Conservation (phyloP, 2,888 invertebrate species). For the Heliothis peltigera region DNA sequence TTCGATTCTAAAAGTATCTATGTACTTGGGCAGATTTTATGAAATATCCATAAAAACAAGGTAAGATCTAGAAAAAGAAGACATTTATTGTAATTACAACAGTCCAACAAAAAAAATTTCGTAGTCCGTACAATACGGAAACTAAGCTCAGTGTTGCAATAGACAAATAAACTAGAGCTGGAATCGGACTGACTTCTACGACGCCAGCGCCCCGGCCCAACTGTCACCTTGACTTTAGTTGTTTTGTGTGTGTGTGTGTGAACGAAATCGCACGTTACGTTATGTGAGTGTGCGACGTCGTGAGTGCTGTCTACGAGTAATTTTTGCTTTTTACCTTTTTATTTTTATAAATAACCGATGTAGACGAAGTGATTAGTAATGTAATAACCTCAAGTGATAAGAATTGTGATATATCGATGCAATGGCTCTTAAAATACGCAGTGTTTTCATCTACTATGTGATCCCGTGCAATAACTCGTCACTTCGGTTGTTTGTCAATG, state of each 20-base stretch:
- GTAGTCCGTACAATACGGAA: slow-evolving; percentile 19
- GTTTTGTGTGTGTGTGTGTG: slow-evolving; percentile 73
- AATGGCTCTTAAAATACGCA: slow-evolving; percentile 83
- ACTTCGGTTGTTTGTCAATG: slow-evolving; percentile 90
- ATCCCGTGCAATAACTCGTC: slow-evolving; percentile 88
- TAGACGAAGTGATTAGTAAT: slow-evolving; percentile 84
- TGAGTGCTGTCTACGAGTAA: slow-evolving; percentile 87
- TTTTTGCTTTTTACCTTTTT: slow-evolving; percentile 89
- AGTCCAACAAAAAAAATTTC: background rate
- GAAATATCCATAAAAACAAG: no score
- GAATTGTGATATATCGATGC: slow-evolving; percentile 85
- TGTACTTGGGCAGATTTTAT: no score
- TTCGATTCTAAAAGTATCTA: no score
- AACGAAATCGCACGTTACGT: slow-evolving; percentile 86
- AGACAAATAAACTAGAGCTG: slow-evolving; percentile 35
- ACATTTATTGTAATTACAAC: background rate
- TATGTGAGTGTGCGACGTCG: slow-evolving; percentile 88
- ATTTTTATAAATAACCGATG: slow-evolving; percentile 87
- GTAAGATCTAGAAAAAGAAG: no score
- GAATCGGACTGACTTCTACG: slow-evolving; percentile 63
- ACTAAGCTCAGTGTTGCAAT: slow-evolving; percentile 57
- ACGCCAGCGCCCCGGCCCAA: slow-evolving; percentile 70
- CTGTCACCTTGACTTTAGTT: slow-evolving; percentile 79
- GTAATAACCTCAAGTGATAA: slow-evolving; percentile 86
- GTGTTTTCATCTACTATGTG: slow-evolving; percentile 87